Evolutionary conservation across 2,888 invertebrate genomes (phyloP).

Genomic region (Eupithecia vulgata): DNA sequence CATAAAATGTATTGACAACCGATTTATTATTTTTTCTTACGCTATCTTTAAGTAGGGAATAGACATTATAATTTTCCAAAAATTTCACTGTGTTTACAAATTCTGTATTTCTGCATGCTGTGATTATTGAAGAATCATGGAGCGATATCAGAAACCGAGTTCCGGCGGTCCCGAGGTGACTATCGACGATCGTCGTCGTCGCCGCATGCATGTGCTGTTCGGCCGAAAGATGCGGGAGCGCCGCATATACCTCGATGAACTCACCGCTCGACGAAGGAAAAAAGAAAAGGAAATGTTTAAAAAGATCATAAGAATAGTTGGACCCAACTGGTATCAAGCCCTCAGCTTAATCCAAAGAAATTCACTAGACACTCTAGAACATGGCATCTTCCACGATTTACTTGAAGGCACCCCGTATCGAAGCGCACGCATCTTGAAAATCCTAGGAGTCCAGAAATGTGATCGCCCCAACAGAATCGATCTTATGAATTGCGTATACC

Average conservation of each 20-base stretch:
- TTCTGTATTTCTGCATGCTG: neutral
- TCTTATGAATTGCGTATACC: constrained; percentile 64
- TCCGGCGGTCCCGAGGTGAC: constrained; percentile 48
- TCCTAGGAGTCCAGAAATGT: constrained; percentile 57
- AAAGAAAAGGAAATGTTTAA: constrained; percentile 52
- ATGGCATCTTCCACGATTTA: constrained; percentile 69
- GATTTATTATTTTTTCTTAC: neutral
- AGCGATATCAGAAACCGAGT: neutral
- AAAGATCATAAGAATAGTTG: constrained; percentile 54
- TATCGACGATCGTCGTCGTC: constrained; percentile 53
- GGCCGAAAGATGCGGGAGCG: constrained; percentile 62
- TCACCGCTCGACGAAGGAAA: constrained; percentile 59
- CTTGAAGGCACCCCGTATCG: constrained; percentile 67
- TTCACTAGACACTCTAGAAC: constrained; percentile 62
- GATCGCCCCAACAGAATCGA: constrained; percentile 62
- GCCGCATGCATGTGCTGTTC: constrained; percentile 62
- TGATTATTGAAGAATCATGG: neutral
- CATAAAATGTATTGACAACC: neutral
- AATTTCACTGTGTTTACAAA: neutral
- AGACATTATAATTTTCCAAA: neutral
- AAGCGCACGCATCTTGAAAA: constrained; percentile 56
- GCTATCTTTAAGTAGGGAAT: neutral
- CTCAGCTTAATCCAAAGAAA: constrained; percentile 68
- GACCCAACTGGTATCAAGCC: constrained; percentile 75
- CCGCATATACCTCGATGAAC: constrained; percentile 70